Percentiles rank a stretch among this genome's conserved stretches.
Evolutionary conservation across 1,140 invertebrate genomes (phyloP).

Genomic region (Zaprionus camerounensis): DNA sequence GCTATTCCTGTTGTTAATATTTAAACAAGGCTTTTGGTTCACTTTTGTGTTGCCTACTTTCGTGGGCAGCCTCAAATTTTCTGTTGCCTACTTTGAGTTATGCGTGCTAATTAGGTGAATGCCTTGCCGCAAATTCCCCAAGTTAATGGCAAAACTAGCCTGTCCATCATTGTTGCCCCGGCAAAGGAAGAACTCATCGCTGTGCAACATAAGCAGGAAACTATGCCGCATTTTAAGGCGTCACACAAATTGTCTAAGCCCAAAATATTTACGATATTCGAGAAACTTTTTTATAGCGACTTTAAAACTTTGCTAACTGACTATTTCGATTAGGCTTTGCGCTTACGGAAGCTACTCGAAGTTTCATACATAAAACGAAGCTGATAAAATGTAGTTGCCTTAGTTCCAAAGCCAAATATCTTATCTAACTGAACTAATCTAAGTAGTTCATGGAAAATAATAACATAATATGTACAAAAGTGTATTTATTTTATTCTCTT

Average conservation of each 20-base stretch:
- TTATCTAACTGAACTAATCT: not conserved
- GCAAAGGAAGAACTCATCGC: not conserved
- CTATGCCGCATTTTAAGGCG: not conserved
- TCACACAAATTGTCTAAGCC: not conserved
- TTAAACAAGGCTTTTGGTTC: constrained; percentile 62
- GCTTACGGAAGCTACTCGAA: not conserved
- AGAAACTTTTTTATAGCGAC: not conserved
- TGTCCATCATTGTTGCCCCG: not conserved
- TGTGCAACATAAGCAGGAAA: not conserved
- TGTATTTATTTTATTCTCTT: too few species aligned
- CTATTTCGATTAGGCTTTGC: not conserved
- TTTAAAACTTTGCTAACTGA: not conserved
- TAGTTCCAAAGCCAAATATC: not conserved
- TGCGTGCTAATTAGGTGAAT: constrained; percentile 66
- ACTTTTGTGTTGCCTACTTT: constrained; percentile 48
- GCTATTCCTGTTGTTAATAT: constrained; percentile 57
- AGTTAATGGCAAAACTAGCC: constrained; percentile 1
- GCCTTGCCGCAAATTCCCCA: constrained; percentile 40
- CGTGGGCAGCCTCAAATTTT: constrained; percentile 11
- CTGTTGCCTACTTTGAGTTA: constrained; percentile 50
- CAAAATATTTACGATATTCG: not conserved
- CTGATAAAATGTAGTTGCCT: not conserved
- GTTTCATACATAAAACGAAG: not conserved
- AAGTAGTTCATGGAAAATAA: not conserved
- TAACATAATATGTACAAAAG: too few species aligned